phyloP scores from a whole-genome alignment of 2,888 invertebrate species.

The Odontomyia ornata region DNA sequence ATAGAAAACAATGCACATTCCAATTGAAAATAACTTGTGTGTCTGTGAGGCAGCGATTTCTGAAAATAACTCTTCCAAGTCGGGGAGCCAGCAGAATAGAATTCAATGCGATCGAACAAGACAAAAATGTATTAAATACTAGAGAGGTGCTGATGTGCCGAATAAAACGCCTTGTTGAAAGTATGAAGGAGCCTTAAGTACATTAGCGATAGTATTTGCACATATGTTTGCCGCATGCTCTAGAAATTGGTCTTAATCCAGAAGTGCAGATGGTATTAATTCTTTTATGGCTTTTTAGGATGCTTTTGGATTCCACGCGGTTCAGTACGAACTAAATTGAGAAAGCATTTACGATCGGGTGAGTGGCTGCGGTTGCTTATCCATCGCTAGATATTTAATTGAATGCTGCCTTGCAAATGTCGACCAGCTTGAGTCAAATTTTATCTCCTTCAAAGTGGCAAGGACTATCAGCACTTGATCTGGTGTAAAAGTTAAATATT shows the following conservation, averaged over 20 bases:
- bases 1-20: constrained; percentile 38
- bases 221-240: constrained; percentile 40
- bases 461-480: constrained; percentile 17
- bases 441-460: not conserved
- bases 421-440: not conserved
- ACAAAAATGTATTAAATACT: constrained; percentile 6
- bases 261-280: constrained; percentile 26
- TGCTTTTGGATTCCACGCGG: not conserved
- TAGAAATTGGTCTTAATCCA: constrained; percentile 19
- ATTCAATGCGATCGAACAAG: not conserved
- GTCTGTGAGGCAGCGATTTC: not conserved
- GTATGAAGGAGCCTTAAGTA: constrained; percentile 30
- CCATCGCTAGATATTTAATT: not conserved
- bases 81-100: constrained; percentile 15
- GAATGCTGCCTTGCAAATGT: not conserved
- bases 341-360: constrained; percentile 7
- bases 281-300: constrained; percentile 26
- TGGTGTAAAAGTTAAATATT: not conserved
- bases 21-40: constrained; percentile 25
- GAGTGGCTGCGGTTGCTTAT: not conserved
- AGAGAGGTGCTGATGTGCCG: constrained; percentile 35
- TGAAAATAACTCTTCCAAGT: constrained; percentile 29
- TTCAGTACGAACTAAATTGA: not conserved
- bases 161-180: constrained; percentile 40
- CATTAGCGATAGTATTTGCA: constrained; percentile 42